Conservation (phyloP, 2,797 vertebrate species). For the Gallinago nigripennis region DNA sequence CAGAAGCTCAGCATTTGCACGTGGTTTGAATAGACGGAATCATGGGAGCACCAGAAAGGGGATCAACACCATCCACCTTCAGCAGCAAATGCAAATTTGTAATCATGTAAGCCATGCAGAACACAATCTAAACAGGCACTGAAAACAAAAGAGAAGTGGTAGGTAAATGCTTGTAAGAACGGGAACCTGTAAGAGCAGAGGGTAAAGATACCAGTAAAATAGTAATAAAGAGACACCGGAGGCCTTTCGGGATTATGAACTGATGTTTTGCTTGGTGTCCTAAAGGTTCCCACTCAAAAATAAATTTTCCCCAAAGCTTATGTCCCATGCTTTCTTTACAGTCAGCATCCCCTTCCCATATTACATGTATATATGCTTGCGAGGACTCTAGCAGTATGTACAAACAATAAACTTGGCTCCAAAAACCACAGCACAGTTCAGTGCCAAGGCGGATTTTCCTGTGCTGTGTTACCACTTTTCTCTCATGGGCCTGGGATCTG, state of each 20-base stretch:
- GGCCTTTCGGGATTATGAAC: background rate
- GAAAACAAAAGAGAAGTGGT: background rate
- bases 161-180: background rate
- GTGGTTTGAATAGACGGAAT: background rate
- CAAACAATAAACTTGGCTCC: background rate
- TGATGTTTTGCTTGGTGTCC: background rate
- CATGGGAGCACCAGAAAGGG: background rate
- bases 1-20: slow-evolving; percentile 6
- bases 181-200: background rate
- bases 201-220: background rate
- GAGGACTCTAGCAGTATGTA: background rate
- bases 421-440: background rate
- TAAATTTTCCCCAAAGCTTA: background rate
- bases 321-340: background rate
- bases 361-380: background rate
- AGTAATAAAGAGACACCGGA: background rate
- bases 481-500: background rate
- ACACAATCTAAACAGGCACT: background rate
- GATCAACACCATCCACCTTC: background rate
- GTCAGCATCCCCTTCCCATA: background rate
- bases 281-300: background rate
- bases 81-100: background rate
- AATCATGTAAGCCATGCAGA: background rate
- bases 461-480: background rate
- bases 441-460: background rate